Evolutionary conservation across 1,140 invertebrate genomes (phyloP).

Genomic region (Lucilia sericata): DNA sequence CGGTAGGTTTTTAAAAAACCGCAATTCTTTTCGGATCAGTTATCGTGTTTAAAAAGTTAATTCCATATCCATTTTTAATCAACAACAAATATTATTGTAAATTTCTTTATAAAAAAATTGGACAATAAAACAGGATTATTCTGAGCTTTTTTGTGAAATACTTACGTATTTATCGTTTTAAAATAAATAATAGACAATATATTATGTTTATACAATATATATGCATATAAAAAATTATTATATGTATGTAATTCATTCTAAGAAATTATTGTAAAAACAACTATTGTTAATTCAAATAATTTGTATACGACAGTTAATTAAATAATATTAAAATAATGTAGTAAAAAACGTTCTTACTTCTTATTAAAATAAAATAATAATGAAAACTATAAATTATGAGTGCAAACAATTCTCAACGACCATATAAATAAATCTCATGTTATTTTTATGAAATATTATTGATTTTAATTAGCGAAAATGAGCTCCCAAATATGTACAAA

Average conservation of each 20-base stretch:
- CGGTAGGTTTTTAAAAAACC: no score
- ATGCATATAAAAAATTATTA: slow-evolving; percentile 20
- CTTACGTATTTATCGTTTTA: neutral
- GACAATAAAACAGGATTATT: no score
- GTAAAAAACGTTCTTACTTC: neutral
- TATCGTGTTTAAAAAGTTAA: no score
- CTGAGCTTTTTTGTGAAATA: neutral
- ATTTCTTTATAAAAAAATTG: no score
- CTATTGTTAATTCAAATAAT: slow-evolving; percentile 39
- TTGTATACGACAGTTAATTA: slow-evolving; percentile 15
- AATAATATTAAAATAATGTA: neutral
- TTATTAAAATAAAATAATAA: slow-evolving; percentile 18
- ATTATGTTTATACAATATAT: slow-evolving; percentile 16
- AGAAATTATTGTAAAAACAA: slow-evolving; percentile 35
- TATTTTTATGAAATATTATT: neutral
- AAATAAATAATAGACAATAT: neutral
- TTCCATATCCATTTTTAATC: no score
- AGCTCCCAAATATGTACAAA: neutral
- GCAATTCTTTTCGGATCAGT: no score
- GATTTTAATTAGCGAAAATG: neutral
- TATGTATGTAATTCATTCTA: slow-evolving; percentile 27
- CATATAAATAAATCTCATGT: slow-evolving; percentile 24
- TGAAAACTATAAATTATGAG: slow-evolving; percentile 31
- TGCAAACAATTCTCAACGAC: slow-evolving; percentile 35
- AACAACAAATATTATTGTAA: no score